These are phyloP conservation scores for Pseudorectes ferrugineus DNA, from an alignment of 2,113 vertebrate species.

Conservation along the genomic window DNA sequence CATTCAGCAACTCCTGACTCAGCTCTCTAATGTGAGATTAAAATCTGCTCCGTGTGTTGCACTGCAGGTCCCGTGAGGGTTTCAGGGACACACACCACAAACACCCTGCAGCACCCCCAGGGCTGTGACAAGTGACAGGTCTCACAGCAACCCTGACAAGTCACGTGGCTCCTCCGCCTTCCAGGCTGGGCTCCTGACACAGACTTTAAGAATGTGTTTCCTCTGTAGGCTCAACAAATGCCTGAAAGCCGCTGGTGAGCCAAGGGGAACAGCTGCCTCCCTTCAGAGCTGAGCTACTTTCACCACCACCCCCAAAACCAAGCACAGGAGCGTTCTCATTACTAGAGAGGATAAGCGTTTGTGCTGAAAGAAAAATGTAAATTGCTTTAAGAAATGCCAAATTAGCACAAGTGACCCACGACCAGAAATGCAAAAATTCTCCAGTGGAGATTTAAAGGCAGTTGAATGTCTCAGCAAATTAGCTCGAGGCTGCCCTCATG, in stretches of 20 bases:
- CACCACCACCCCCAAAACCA: slow-evolving; percentile 11
- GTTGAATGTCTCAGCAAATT: slow-evolving; percentile 7
- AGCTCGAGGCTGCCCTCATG: not conserved
- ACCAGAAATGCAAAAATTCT: not conserved
- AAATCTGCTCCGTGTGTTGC: not conserved
- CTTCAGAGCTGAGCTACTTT: slow-evolving; percentile 16
- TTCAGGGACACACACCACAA: not conserved
- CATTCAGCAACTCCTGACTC: not conserved
- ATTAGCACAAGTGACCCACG: slow-evolving; percentile 23
- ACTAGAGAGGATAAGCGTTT: not conserved
- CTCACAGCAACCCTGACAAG: not conserved
- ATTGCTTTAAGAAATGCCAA: slow-evolving; percentile 16
- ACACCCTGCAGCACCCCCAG: not conserved
- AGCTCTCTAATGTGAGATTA: not conserved
- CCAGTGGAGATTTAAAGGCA: not conserved
- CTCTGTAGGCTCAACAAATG: slow-evolving; percentile 28
- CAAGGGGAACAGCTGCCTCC: slow-evolving; percentile 49
- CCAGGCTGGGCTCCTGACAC: not conserved
- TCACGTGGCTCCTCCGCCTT: slow-evolving; percentile 3
- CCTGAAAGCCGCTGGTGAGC: not conserved
- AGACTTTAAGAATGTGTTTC: slow-evolving; percentile 31
- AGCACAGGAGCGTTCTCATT: not conserved
- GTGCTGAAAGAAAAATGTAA: slow-evolving; percentile 48
- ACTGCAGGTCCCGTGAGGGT: not conserved
- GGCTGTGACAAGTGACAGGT: not conserved